phyloP scores from a whole-genome alignment of 2,888 invertebrate genomes.

The Dromius quadrimaculatus region DNA sequence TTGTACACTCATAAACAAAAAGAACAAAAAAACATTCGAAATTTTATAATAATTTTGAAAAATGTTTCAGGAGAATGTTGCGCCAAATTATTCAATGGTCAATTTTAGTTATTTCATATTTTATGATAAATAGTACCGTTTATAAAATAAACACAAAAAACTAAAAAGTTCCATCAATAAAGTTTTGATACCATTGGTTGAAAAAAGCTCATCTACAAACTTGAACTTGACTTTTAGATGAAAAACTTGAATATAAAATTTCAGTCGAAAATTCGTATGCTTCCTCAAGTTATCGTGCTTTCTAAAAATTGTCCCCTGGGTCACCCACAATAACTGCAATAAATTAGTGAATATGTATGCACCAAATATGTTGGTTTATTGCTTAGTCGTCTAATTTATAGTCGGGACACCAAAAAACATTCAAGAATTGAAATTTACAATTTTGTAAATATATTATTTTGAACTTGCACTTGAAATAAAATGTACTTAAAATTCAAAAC shows the following conservation, averaged over 20 bases:
- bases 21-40: not conserved
- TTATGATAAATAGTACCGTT: not conserved
- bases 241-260: too few relatives aligned
- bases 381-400: too few relatives aligned
- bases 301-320: too few relatives aligned
- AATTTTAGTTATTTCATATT: not conserved
- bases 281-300: too few relatives aligned
- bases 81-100: not conserved
- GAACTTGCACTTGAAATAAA: not conserved
- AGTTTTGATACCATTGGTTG: too few relatives aligned
- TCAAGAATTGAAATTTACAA: not conserved
- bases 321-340: not conserved
- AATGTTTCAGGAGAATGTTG: not conserved
- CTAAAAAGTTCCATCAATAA: too few relatives aligned
- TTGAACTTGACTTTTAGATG: too few relatives aligned
- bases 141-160: too few relatives aligned
- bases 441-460: not conserved
- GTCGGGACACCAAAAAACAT: too few relatives aligned
- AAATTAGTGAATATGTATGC: not conserved
- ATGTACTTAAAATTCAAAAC: not conserved
- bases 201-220: too few relatives aligned
- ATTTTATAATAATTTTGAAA: not conserved
- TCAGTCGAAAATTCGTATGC: too few relatives aligned
- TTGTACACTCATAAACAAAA: constrained; percentile 55
- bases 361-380: too few relatives aligned